A percentile compares a stretch with the other conserved stretches of the same genome.
phyloP scores from a whole-genome alignment of 2,888 invertebrate genomes.

The Subacronicta megacephala region DNA sequence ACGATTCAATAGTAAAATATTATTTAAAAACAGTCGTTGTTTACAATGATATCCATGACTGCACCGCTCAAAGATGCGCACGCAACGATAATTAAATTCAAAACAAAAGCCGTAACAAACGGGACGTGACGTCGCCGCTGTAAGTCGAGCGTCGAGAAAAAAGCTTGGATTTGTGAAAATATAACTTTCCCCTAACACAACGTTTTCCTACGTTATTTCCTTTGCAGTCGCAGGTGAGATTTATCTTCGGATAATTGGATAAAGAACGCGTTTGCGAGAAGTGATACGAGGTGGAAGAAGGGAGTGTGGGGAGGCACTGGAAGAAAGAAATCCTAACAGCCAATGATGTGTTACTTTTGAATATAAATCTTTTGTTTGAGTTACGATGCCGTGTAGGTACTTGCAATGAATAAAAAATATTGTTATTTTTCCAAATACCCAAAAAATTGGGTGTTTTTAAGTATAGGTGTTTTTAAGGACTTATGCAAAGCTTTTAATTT shows the following conservation, averaged over 20 bases:
- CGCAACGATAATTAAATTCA: slow-evolving; percentile 61
- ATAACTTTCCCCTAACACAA: slow-evolving; percentile 78
- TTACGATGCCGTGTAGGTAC: slow-evolving; percentile 19
- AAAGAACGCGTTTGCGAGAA: slow-evolving; percentile 87
- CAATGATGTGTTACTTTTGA: slow-evolving; percentile 67
- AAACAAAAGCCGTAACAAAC: slow-evolving; percentile 60
- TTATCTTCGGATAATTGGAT: slow-evolving; percentile 90
- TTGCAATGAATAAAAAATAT: slow-evolving; percentile 20
- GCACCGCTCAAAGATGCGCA: slow-evolving; percentile 31
- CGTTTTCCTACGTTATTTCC: slow-evolving; percentile 82
- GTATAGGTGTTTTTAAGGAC: too few relatives aligned
- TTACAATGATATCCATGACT: slow-evolving; percentile 12
- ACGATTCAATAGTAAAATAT: neutral
- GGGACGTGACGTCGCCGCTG: slow-evolving; percentile 64
- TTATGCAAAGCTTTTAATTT: too few relatives aligned
- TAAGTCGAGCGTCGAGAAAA: slow-evolving; percentile 75
- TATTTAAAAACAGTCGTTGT: slow-evolving; percentile 9
- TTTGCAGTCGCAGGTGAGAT: slow-evolving; percentile 89
- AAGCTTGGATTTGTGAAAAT: slow-evolving; percentile 78
- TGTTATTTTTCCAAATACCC: too few relatives aligned
- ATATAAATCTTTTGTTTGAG: slow-evolving; percentile 63
- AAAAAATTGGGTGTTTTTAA: too few relatives aligned
- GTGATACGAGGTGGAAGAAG: slow-evolving; percentile 84
- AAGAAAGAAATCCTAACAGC: slow-evolving; percentile 67
- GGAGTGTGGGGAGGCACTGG: slow-evolving; percentile 51